Base-by-base conservation (phyloP, 2,113 vertebrate genomes). In the Hypanus sabinus region DNA sequence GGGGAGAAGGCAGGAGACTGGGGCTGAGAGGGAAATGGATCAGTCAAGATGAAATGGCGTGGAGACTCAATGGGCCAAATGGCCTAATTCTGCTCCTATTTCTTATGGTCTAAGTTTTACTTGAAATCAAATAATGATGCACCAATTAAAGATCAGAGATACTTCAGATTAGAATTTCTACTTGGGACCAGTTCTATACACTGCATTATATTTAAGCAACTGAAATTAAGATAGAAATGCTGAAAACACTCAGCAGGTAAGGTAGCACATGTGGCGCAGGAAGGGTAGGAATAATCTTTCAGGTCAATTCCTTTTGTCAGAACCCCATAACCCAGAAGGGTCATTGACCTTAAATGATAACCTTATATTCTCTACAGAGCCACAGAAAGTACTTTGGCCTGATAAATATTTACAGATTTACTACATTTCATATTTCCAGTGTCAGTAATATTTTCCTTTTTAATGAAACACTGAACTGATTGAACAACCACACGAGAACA, bases 391-490 rank as follows among this genome's bases (percentile, higher is more conserved):
- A 8, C 18, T 38, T 46, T 81, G 18, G 20, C 36, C 36, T 81
- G 38, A 46, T 55, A 36, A 81, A 9, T 81, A 55, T 81, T 46
- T 81, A 18, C 38, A 8, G 6, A 81, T 81, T 81, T 81, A 20
- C 80, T 22, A 12, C n/a, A n/a, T 77, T 33, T 81, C 38, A 55
- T 18, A 46, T 81, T 38, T 38, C 14, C 80, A 81, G 18, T 38
- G 38, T 46, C 18, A 9, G 36, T 55, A 81, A 20, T 46, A 81
- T 81, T 81, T 81, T 81, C 36, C 36, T 81, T 81, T 81, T 38
- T 81, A 81, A 81, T 81, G 30, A 90, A 62, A 62, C 30, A 11
- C 85, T 90, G 30, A 90, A 65, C 85, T 33, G 85, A 90, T 65
- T 90, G 30, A n/a, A 65, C 22, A 88, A 60, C 57, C n/a, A 22